Base-by-base conservation (phyloP, 1,140 invertebrate species). In the Drosophila sulfurigaster region DNA sequence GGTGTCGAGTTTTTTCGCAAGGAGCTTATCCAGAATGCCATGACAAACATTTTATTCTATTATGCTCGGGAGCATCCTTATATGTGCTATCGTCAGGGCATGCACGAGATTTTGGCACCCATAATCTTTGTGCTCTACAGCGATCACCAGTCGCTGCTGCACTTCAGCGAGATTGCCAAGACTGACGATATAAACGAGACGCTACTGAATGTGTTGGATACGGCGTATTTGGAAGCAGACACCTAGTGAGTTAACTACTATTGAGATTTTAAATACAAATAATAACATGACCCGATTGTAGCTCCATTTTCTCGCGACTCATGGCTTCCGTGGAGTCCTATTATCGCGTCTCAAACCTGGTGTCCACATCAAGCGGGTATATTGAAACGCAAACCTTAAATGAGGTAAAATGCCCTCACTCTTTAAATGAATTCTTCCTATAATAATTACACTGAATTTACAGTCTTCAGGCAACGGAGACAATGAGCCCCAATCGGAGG, bases 91-190 rank as follows among this genome's bases (percentile, higher is more conserved):
- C 93, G 95, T 70, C 96, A 97, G 94, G 96, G 96, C n/a, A 97
- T 97, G 96, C 96, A 97, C 92, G 96, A 97, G 91, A 94, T 97
- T 58, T 92, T 97, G 56, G 96, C 96, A 5, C 96, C 96, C 0
- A 90, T 97, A 43, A 93, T 97, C 41, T 96, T 96, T 91, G 96
- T 97, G 4, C 92, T 97, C 16, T 94, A 96, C 82, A 94, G 94
- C 80, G 96, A 97, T 92, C 95, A 95, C 70, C 94, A 96, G 83
- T 94, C 95, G 0, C 94, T 96, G 51, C 59, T 93, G 60, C 93
- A 94, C 76, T 91, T 88, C 43, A 82, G 57, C 5, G 92, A 93
- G 51, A 66, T 92, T 28, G 76, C 88, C 10, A 75, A 89, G 62
- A 79, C 92, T 7, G 93, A 91, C 49, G 93, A 91, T 46, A 86